Percentiles rank a stretch among this genome's conserved stretches.
Evolutionary conservation across 2,113 vertebrate species (phyloP).

Genomic region (Edolisoma coerulescens): DNA sequence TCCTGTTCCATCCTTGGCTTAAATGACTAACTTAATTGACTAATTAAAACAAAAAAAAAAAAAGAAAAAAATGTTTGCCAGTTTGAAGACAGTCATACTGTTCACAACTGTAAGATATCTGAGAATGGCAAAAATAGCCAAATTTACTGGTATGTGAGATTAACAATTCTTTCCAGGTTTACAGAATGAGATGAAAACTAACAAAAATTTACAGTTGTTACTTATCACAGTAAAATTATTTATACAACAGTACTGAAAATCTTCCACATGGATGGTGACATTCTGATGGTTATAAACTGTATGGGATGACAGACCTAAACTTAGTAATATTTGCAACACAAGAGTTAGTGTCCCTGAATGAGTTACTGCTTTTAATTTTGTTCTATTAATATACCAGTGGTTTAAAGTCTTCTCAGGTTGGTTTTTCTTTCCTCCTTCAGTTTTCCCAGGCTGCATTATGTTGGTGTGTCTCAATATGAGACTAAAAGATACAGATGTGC

Average conservation of each 20-base stretch:
- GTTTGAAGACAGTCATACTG: background rate
- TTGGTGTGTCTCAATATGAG: background rate
- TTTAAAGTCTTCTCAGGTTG: background rate
- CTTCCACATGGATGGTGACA: background rate
- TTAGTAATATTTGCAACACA: background rate
- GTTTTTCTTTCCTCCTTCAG: background rate
- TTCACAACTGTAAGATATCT: background rate
- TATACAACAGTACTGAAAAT: background rate
- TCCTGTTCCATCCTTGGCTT: background rate
- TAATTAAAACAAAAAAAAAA: background rate
- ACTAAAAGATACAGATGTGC: background rate
- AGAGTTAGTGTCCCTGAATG: background rate
- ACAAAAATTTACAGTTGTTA: background rate
- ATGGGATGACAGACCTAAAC: background rate
- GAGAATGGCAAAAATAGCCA: background rate
- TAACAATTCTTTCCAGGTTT: background rate
- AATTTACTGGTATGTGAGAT: background rate
- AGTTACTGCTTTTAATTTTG: background rate
- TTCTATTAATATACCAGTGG: background rate
- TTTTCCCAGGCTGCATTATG: background rate
- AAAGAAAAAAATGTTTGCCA: rapidly evolving
- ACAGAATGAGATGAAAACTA: background rate
- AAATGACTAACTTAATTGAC: background rate
- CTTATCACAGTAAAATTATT: background rate
- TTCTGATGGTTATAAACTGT: background rate